phyloP scores from a whole-genome alignment of 2,888 invertebrate species.

The Cabera pusaria region DNA sequence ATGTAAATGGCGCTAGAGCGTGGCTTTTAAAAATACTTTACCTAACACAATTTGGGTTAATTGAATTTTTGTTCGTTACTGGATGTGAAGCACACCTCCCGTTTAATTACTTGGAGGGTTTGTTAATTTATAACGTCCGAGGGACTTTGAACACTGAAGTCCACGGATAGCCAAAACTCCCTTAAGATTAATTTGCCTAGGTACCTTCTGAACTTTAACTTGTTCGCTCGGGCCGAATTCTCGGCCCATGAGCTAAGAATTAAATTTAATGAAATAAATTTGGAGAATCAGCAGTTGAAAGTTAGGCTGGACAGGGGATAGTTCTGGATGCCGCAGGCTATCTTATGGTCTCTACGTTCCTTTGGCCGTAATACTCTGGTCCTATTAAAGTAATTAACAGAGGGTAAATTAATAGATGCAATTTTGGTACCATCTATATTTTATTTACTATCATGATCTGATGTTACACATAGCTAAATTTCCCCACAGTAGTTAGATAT shows the following conservation, averaged over 20 bases:
- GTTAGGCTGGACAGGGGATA: slow-evolving; percentile 39
- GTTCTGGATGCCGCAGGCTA: slow-evolving; percentile 25
- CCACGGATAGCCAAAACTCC: slow-evolving; percentile 77
- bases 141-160: slow-evolving; percentile 68
- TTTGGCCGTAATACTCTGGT: no score
- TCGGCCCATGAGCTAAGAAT: slow-evolving; percentile 76
- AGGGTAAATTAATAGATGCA: no score
- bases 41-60: slow-evolving; percentile 70
- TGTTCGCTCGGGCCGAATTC: no score
- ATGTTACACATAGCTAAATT: no score
- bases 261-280: slow-evolving; percentile 82
- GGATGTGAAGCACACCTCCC: slow-evolving; percentile 72
- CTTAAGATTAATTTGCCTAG: slow-evolving; percentile 80
- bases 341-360: slow-evolving; percentile 17
- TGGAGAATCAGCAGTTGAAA: slow-evolving; percentile 64
- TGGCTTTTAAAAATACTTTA: slow-evolving; percentile 63
- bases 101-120: slow-evolving; percentile 77
- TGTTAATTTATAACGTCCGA: slow-evolving; percentile 78
- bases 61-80: slow-evolving; percentile 76
- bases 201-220: slow-evolving; percentile 78
- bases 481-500: no score
- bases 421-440: no score
- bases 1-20: slow-evolving; percentile 54
- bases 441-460: no score
- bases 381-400: no score